A percentile compares a stretch with the other conserved stretches of the same genome.
phyloP scores from a whole-genome alignment of 2,888 invertebrate genomes.

The Hydraecia micacea region DNA sequence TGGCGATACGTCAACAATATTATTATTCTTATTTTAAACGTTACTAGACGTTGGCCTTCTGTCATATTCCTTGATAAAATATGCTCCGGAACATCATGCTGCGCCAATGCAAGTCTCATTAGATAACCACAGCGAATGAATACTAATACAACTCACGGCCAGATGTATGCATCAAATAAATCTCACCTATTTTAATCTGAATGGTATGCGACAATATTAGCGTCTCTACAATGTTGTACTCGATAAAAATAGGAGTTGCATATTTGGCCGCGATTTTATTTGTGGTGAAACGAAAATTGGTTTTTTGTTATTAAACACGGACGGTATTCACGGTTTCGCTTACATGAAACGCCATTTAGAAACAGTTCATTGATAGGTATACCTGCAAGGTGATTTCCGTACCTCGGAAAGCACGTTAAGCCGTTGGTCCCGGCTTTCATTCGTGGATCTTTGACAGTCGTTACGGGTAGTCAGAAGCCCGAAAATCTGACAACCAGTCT shows the following conservation, averaged over 20 bases:
- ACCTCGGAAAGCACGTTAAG: too few relatives aligned
- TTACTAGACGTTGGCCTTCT: slow-evolving; percentile 34
- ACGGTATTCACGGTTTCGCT: too few relatives aligned
- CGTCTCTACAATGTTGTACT: slow-evolving; percentile 13
- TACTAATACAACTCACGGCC: slow-evolving; percentile 52
- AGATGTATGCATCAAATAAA: slow-evolving; percentile 48
- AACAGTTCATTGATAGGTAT: too few relatives aligned
- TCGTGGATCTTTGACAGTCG: too few relatives aligned
- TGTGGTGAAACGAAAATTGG: not conserved
- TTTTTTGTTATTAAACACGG: not conserved
- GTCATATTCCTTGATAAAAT: slow-evolving; percentile 13
- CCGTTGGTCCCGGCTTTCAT: too few relatives aligned
- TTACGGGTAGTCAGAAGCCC: too few relatives aligned
- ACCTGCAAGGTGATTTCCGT: too few relatives aligned
- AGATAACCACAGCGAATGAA: slow-evolving; percentile 58
- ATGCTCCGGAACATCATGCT: slow-evolving; percentile 26
- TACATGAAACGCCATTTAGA: too few relatives aligned
- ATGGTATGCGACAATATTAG: slow-evolving; percentile 28
- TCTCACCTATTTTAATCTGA: slow-evolving; percentile 38
- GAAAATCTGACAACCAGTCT: too few relatives aligned
- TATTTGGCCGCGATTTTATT: slow-evolving; percentile 4
- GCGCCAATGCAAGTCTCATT: slow-evolving; percentile 59
- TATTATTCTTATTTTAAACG: not conserved
- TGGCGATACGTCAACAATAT: not conserved
- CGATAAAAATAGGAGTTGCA: slow-evolving; percentile 12